Conservation (phyloP, 1,140 invertebrate genomes). For the Nixonia krombeini region DNA sequence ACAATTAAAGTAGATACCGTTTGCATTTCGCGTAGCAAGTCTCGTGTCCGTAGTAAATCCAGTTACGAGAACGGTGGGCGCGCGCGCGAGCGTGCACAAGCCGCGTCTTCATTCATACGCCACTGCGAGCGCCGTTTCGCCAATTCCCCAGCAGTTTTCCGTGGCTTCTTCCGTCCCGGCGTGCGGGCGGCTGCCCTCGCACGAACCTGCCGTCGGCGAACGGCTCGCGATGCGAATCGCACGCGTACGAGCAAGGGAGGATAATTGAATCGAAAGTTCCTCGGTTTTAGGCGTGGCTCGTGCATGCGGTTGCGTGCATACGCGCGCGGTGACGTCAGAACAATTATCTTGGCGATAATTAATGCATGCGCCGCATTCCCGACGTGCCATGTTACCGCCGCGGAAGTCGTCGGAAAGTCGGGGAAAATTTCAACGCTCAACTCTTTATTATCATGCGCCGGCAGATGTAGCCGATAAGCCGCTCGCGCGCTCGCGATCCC, state of each 20-base stretch:
- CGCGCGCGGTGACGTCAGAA: slow-evolving; percentile 37
- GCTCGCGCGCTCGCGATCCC: too few species aligned
- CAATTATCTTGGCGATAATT: slow-evolving; percentile 42
- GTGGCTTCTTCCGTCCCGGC: too few species aligned
- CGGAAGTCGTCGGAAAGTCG: slow-evolving; percentile 20
- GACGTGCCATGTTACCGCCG: slow-evolving; percentile 22
- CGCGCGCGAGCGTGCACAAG: too few species aligned
- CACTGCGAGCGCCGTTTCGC: too few species aligned
- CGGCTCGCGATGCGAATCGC: slow-evolving; percentile 9
- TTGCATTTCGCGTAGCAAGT: too few species aligned
- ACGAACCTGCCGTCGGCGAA: too few species aligned
- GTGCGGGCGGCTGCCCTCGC: neutral
- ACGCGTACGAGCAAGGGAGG: slow-evolving; percentile 36
- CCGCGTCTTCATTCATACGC: too few species aligned
- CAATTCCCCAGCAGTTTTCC: too few species aligned
- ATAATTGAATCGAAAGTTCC: slow-evolving; percentile 44
- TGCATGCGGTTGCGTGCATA: slow-evolving; percentile 36
- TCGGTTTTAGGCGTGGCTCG: slow-evolving; percentile 33
- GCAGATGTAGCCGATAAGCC: too few species aligned
- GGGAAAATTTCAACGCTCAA: neutral
- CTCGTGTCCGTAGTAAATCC: too few species aligned
- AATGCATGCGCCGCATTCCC: slow-evolving; percentile 42
- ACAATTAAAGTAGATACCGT: too few species aligned
- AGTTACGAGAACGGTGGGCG: too few species aligned
- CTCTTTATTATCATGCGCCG: neutral